Conservation (phyloP, 1,140 invertebrate genomes). For the Bombus pascuorum region DNA sequence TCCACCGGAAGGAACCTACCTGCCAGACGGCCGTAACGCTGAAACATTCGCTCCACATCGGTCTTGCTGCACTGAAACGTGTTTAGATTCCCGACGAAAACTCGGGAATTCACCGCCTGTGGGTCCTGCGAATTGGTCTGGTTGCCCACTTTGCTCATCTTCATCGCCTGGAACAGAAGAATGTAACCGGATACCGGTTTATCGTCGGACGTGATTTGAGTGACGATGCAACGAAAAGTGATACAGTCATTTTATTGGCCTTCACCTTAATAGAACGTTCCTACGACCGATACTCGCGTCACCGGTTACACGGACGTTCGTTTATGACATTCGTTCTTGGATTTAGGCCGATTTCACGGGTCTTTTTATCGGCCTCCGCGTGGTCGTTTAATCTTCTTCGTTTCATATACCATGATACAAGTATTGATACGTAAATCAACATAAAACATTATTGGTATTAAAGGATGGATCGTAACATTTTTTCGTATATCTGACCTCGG, state of each 20-base stretch:
- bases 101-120: slow-evolving; percentile 92
- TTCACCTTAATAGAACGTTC: background rate
- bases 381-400: background rate
- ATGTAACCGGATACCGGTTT: slow-evolving; percentile 41
- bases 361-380: background rate
- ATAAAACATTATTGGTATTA: background rate
- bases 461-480: background rate
- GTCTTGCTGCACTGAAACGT: slow-evolving; percentile 95
- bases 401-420: background rate
- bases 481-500: too few species aligned
- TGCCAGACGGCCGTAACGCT: slow-evolving; percentile 91
- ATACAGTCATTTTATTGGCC: slow-evolving; percentile 27
- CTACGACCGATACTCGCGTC: background rate
- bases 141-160: slow-evolving; percentile 93
- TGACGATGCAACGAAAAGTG: slow-evolving; percentile 37
- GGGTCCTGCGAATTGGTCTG: slow-evolving; percentile 94
- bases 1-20: slow-evolving; percentile 82
- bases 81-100: slow-evolving; percentile 95
- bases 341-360: background rate
- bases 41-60: slow-evolving; percentile 94
- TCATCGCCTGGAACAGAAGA: slow-evolving; percentile 83
- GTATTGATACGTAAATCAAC: background rate
- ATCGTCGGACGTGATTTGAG: slow-evolving; percentile 41
- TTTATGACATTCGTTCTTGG: slow-evolving; percentile 30
- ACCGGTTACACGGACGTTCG: too few species aligned